A percentile compares a stretch with the other conserved stretches of the same genome.
Conservation (phyloP, 2,797 vertebrate genomes). For the Corythornis leucogaster region DNA sequence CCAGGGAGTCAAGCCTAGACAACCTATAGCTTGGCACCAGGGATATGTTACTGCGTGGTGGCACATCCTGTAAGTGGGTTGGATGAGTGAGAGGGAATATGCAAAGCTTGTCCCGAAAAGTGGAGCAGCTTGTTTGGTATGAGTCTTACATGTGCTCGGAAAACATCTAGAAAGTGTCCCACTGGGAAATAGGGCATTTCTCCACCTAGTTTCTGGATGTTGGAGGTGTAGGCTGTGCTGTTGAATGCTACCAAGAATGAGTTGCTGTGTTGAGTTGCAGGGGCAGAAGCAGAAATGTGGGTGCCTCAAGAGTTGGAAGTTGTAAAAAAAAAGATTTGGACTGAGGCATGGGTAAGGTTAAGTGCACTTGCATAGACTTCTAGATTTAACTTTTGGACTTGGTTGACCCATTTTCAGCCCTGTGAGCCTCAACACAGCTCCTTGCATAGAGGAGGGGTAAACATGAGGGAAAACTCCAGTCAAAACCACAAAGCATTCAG, state of each 20-base stretch:
- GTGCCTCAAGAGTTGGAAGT: not conserved
- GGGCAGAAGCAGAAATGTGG: not conserved
- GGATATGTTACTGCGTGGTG: not conserved
- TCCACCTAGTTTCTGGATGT: not conserved
- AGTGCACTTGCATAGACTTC: not conserved
- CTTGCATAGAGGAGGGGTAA: not conserved
- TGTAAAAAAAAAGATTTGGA: not conserved
- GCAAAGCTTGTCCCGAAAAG: not conserved
- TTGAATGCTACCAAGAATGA: not conserved
- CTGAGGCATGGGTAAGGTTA: not conserved
- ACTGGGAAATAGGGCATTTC: not conserved
- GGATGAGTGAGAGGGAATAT: not conserved
- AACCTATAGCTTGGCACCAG: conserved; percentile 5
- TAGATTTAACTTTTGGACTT: not conserved
- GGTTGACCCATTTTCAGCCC: not conserved
- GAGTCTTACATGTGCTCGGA: not conserved
- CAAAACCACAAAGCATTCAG: not conserved
- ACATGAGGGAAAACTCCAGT: not conserved
- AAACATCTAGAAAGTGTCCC: not conserved
- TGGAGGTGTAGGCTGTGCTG: not conserved
- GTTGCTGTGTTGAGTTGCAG: not conserved
- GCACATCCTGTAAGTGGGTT: not conserved
- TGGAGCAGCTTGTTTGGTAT: not conserved
- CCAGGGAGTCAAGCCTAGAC: conserved; percentile 11
- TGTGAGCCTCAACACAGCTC: not conserved